phyloP scores from a whole-genome alignment of 2,113 vertebrate genomes.

The Megaleporinus macrocephalus region DNA sequence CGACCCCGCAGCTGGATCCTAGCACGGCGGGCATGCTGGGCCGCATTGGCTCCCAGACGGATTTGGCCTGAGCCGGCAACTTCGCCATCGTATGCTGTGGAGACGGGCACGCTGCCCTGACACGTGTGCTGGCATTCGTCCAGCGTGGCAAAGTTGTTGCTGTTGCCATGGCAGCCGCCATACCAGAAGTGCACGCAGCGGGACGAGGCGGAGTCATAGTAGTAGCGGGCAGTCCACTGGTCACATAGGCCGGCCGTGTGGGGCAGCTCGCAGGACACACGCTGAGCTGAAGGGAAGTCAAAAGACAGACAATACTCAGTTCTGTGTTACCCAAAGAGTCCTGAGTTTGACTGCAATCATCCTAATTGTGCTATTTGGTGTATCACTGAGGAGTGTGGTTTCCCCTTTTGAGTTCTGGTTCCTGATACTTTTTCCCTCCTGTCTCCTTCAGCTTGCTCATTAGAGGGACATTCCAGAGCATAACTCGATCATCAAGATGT shows the following conservation, averaged over 20 bases:
- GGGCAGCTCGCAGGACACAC: slow-evolving; percentile 85
- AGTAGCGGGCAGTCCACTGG: slow-evolving; percentile 86
- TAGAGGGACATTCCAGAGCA: no score
- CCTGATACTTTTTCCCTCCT: no score
- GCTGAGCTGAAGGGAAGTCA: slow-evolving; percentile 73
- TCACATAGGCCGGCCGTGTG: slow-evolving; percentile 84
- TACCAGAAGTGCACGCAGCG: slow-evolving; percentile 95
- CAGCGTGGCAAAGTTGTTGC: slow-evolving; percentile 86
- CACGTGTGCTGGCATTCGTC: slow-evolving; percentile 85
- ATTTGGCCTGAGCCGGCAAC: slow-evolving; percentile 8
- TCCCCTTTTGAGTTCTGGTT: no score
- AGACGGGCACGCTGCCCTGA: slow-evolving; percentile 61
- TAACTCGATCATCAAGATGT: no score
- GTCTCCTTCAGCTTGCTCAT: no score
- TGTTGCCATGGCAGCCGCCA: slow-evolving; percentile 90
- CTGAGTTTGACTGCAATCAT: no score
- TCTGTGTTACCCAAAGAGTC: not conserved
- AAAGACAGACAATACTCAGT: slow-evolving; percentile 12
- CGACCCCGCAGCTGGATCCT: slow-evolving; percentile 49
- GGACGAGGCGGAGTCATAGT: slow-evolving; percentile 82
- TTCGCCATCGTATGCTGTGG: slow-evolving; percentile 53
- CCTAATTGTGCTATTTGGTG: no score
- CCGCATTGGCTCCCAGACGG: slow-evolving; percentile 59
- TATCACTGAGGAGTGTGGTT: no score
- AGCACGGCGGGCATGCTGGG: slow-evolving; percentile 64